Evolutionary conservation across 2,113 vertebrate genomes (phyloP), one percentile per base, ranked within the genome.

Genomic region (Nibea albiflora): DNA sequence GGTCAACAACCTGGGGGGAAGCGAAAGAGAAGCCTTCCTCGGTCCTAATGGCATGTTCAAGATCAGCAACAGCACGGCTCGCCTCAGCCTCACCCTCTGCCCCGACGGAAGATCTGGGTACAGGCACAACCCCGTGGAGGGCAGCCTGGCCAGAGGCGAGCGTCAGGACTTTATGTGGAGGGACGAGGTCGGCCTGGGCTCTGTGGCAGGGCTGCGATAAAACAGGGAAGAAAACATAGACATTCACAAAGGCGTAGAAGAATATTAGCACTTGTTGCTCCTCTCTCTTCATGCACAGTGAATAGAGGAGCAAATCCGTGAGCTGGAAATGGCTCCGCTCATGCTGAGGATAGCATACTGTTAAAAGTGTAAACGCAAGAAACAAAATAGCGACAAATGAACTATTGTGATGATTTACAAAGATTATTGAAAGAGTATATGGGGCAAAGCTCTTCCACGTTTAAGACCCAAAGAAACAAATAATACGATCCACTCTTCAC

Each of bases 11-110:
- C 62, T 89, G 46, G 92, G 90, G 0, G 87, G 85, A 4, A 93
- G 87, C n/a, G 96, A 96, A 56, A 92, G 95, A 66, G 95, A 96
- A 0, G 81, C 93, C 26, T 94, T 95, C 84, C 91, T 95, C 5
- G 72, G 92, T 31, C 91, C 94, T 0, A 94, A 90, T 0, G 88
- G 95, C 16, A 54, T 92, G 67, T 93, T 92, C 72, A 95, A 95
- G 84, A 94, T 95, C 86, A 94, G 93, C 88, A 95, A 95, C 89
- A 92, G 92, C 49, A 90, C 93, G 1, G 89, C 94, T 14, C 89
- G 90, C 15, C 93, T 95, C 85, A 93, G 94, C 84, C 85, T 94
- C 31, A 80, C 92, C 3, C 77, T 94, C 44, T 92, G 88, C 56
- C 91, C 91, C 0, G 89, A 93, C 0, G 49, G 71, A 39, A 76